Evolutionary conservation across 2,113 vertebrate genomes (phyloP).

Genomic region (Pterocles orientalis): DNA sequence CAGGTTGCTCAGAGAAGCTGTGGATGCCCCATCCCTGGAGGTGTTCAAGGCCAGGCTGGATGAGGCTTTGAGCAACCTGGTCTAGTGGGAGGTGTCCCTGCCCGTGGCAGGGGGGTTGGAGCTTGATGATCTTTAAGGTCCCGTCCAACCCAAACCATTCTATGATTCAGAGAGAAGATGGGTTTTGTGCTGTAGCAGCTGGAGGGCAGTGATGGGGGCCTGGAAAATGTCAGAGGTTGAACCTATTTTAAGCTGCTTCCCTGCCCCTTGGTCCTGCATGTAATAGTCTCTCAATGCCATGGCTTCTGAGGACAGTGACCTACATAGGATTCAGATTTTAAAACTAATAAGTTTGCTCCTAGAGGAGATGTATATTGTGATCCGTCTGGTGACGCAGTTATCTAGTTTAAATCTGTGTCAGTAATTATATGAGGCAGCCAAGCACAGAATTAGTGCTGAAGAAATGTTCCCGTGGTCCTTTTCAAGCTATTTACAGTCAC

Average conservation of each 20-base stretch:
- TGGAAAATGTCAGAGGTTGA: not conserved
- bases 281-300: not conserved
- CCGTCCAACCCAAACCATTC: too few species aligned
- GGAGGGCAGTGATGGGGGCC: not conserved
- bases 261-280: not conserved
- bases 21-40: too few species aligned
- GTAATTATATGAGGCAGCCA: not conserved
- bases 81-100: too few species aligned
- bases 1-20: too few species aligned
- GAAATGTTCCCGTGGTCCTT: not conserved
- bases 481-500: not conserved
- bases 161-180: not conserved
- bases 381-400: conserved; percentile 23
- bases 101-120: too few species aligned
- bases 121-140: too few species aligned
- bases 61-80: too few species aligned
- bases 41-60: too few species aligned
- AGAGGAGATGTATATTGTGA: not conserved
- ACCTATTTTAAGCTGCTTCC: not conserved
- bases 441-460: not conserved
- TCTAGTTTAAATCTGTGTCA: not conserved
- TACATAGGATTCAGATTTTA: not conserved
- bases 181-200: not conserved
- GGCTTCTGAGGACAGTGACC: not conserved
- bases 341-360: not conserved